phyloP scores from a whole-genome alignment of 2,888 invertebrate genomes.

The Ophioninae sp. region DNA sequence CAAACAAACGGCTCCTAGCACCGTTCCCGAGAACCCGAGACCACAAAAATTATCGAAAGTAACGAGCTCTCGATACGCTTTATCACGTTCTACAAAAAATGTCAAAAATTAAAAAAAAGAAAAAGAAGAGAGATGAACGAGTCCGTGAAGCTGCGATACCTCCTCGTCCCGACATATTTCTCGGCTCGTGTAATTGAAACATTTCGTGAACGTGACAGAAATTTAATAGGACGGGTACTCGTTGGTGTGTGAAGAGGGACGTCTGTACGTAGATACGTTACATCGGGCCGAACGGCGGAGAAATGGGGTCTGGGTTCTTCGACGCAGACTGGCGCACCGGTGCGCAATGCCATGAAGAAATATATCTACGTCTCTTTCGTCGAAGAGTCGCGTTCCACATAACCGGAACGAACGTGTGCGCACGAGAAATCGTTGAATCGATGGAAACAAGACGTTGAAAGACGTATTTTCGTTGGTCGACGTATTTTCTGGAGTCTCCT shows the following conservation, averaged over 20 bases:
- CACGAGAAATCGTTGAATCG: constrained; percentile 52
- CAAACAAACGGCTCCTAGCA: constrained; percentile 6
- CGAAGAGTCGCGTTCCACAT: constrained; percentile 40
- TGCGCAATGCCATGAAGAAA: constrained; percentile 54
- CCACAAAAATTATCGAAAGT: constrained; percentile 47
- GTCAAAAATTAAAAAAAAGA: not conserved
- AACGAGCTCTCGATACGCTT: constrained; percentile 47
- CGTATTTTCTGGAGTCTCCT: constrained; percentile 3
- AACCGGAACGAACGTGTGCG: constrained; percentile 57
- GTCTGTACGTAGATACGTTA: constrained; percentile 14
- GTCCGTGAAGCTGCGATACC: constrained; percentile 24
- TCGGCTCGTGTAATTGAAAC: constrained; percentile 57
- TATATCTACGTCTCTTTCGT: constrained; percentile 42
- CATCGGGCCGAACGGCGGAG: too few species aligned
- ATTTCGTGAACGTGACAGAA: constrained; percentile 60
- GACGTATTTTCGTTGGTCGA: constrained; percentile 50
- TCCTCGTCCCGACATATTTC: constrained; percentile 30
- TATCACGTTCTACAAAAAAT: constrained; percentile 21
- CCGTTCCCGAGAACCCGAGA: constrained; percentile 12
- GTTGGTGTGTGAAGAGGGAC: constrained; percentile 56
- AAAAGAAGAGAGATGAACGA: not conserved
- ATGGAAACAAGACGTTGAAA: constrained; percentile 62
- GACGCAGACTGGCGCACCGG: too few species aligned
- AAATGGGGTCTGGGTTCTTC: too few species aligned
- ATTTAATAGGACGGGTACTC: constrained; percentile 58